Conservation (phyloP, 2,888 invertebrate genomes). For the Allophyes oxyacanthae region DNA sequence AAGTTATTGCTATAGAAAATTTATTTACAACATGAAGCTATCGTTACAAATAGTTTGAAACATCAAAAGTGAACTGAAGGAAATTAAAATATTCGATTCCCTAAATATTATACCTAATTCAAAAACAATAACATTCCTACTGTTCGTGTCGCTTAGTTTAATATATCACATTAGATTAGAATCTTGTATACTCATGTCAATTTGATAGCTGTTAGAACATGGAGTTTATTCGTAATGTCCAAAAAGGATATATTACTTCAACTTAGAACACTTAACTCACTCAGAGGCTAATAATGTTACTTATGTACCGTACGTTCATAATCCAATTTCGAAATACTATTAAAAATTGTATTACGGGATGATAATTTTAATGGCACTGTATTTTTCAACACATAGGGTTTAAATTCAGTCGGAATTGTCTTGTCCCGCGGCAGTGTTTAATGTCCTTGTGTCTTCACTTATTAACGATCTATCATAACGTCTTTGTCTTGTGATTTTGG, state of each 20-base stretch:
- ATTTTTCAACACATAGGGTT: conserved; percentile 12
- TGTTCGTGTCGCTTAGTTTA: conserved; percentile 73
- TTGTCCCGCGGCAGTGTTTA: conserved; percentile 78
- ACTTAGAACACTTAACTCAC: conserved; percentile 4
- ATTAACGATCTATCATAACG: conserved; percentile 82
- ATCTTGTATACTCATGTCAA: conserved; percentile 78
- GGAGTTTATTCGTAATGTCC: conserved; percentile 23
- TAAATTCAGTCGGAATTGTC: conserved; percentile 82
- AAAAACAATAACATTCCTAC: conserved; percentile 69
- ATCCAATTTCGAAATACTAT: not conserved
- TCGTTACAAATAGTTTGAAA: conserved; percentile 65
- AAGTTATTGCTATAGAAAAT: conserved; percentile 79
- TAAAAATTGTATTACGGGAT: conserved; percentile 1
- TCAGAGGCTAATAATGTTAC: no score
- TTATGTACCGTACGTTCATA: not conserved
- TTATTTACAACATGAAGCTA: conserved; percentile 74
- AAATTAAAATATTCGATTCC: conserved; percentile 63
- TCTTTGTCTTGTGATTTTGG: conserved; percentile 84
- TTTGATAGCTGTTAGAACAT: conserved; percentile 51
- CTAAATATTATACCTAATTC: conserved; percentile 60
- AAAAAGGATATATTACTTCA: conserved; percentile 23
- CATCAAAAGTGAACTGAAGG: conserved; percentile 77
- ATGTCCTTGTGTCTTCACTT: conserved; percentile 82
- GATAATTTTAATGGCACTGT: conserved; percentile 24
- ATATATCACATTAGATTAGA: conserved; percentile 88